Base-by-base conservation (phyloP, 92 coral and sea anemone species). In the Zoanthus gigantus region DNA sequence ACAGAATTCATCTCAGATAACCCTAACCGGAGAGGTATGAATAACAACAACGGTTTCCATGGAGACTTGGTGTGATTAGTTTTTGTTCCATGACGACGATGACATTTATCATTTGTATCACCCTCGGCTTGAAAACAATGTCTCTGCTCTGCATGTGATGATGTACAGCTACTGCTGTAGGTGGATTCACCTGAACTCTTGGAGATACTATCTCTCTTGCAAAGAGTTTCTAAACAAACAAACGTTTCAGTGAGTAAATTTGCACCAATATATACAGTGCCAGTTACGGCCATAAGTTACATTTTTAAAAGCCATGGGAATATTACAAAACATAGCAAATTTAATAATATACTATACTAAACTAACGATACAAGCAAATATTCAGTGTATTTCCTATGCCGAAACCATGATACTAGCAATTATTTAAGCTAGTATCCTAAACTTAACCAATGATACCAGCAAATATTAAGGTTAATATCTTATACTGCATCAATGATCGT, bases 1-100 rank as follows among this genome's bases (percentile, higher is more conserved):
- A 96, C 94, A 74, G 95, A 87, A 80, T 96, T 96, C 96, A 96
- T 96, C 67, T 92, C 98, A n/a, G 98, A 87, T 29, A 96, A 87
- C 74, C 98, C 98, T 79, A 96, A 88, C 85, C 98, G 88, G 50
- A 96, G 88, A 10, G 98, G 98, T 58, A 96, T 94, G 85, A 96
- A 96, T 72, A 96, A 89, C 44, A 96, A 87, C 13, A 96, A 82
- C 34, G 98, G 98, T 90, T 95, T 93, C 98, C 98, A 96, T 14
- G 86, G 18, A 9, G 72, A 44, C 44, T 84, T 48, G 44, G 29
- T 10, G 23, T 66, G 60, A 11, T 81, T 67, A 14, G 67, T 15
- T 63, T 66, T 52, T 18, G 75, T 53, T 81, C 85, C 85, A 66
- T 81, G 85, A 18, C 85, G 85, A 16, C 28, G 68, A n/a, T 50